Evolutionary conservation across 2,113 vertebrate genomes (phyloP).

Genomic region (Talpa occidentalis): DNA sequence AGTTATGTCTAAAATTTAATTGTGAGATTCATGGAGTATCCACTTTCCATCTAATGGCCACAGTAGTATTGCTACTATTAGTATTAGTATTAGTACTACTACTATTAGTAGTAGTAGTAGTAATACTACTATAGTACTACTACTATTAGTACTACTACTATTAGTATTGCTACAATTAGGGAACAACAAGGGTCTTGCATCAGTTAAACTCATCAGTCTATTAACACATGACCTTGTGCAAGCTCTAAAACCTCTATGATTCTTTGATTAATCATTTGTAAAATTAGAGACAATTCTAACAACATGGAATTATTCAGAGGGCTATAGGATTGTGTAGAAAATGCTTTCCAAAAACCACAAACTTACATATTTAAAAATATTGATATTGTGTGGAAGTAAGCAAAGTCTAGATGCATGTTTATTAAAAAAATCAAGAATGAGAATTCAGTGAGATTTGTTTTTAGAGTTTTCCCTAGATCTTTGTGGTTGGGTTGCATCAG

Average conservation of each 20-base stretch:
- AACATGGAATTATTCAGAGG: neutral
- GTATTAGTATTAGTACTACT: too few relatives aligned
- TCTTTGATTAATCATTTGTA: neutral
- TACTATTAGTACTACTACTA: too few relatives aligned
- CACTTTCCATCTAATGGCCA: neutral
- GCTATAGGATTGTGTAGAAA: neutral
- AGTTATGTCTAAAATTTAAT: neutral
- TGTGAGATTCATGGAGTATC: neutral
- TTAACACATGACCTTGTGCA: neutral
- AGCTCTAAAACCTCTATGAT: neutral
- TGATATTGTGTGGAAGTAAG: neutral
- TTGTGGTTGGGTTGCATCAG: neutral
- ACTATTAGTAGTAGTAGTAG: too few relatives aligned
- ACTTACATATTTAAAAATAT: neutral
- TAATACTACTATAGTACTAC: too few relatives aligned
- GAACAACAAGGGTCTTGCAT: neutral
- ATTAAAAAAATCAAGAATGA: neutral
- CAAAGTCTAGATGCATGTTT: neutral
- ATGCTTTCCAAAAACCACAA: neutral
- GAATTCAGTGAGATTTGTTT: neutral
- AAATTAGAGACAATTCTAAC: neutral
- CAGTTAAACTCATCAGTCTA: neutral
- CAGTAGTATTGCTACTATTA: neutral
- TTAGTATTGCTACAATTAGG: too few relatives aligned
- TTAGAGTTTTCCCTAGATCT: neutral